Base-by-base conservation (phyloP, 2,113 vertebrate genomes). In the Siniperca knerii region DNA sequence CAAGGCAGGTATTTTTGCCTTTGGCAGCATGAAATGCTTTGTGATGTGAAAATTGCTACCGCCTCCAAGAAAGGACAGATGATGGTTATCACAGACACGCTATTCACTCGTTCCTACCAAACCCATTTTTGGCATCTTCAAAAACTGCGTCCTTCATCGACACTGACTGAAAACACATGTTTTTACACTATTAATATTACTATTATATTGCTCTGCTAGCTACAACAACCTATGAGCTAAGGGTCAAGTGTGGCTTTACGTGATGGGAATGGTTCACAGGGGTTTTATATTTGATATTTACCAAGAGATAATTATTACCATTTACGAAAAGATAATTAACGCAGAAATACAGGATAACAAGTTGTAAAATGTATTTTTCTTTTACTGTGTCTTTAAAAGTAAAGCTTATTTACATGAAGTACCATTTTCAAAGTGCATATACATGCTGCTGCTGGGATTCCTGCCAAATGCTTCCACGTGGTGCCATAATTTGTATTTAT, bases 41-140 rank as follows among this genome's bases (percentile, higher is more conserved):
- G 66, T 84, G 68, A 86, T 85, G 58, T 73, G 72, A 86, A 86
- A 86, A 90, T 79, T 89, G 78, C 74, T 71, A 20, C 62, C 29
- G 25, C 20, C 55, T 65, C 54, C 58, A 40, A 81, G 33, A 73
- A 46, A 82, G 52, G 61, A 68, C 54, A 57, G 68, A 70, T 77
- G 74, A 82, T 78, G 23, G 65, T 78, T 85, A 77, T 83, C 62
- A 79, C 33, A 86, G 60, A 61, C 50, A 72, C 10, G 25, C 40
- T n/a, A 75, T 61, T 29, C 35, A 33, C 33, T 20, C 4, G 1
- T 40, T 12, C 62, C 18, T 55, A 33, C 46, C 33, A 61, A 50
- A 50, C 33, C 6, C 64, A 66, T 60, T 57, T 46, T 72, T 67
- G 33, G 52, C 58, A 46, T 57, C 33, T 46, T 85, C 48, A 78